phyloP scores from a whole-genome alignment of 2,888 invertebrate species.

The Rhagophthalmus giganteus region DNA sequence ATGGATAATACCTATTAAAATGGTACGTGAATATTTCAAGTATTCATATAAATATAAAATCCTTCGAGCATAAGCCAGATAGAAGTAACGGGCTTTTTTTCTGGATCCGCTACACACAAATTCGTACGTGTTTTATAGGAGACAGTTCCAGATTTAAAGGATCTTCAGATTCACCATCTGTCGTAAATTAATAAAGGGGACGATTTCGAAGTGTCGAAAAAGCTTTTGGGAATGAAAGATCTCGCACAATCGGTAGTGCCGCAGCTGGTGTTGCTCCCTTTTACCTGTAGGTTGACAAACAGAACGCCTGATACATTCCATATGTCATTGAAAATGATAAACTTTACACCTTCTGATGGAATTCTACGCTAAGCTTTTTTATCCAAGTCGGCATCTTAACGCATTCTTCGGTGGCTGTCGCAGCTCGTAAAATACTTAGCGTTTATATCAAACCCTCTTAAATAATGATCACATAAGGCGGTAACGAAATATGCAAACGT shows the following conservation, averaged over 20 bases:
- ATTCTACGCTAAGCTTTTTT: slow-evolving; percentile 37
- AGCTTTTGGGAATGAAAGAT: slow-evolving; percentile 11
- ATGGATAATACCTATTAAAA: too few species aligned
- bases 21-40: too few species aligned
- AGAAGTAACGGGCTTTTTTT: too few species aligned
- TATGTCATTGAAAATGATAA: slow-evolving; percentile 38
- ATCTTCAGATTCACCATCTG: slow-evolving; percentile 12
- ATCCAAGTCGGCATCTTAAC: slow-evolving; percentile 38
- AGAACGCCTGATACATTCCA: slow-evolving; percentile 20
- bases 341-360: slow-evolving; percentile 41
- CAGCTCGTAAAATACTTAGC: slow-evolving; percentile 34
- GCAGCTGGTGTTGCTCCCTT: slow-evolving; percentile 17
- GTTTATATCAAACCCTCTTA: slow-evolving; percentile 34
- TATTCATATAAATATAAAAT: too few species aligned
- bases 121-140: slow-evolving; percentile 1
- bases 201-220: slow-evolving; percentile 12
- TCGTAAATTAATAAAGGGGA: slow-evolving; percentile 20
- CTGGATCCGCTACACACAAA: too few species aligned
- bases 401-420: slow-evolving; percentile 39
- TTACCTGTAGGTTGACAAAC: slow-evolving; percentile 18
- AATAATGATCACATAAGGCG: slow-evolving; percentile 27
- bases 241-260: slow-evolving; percentile 17
- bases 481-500: slow-evolving; percentile 37
- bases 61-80: too few species aligned
- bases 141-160: background rate